phyloP scores from a whole-genome alignment of 37 sponge, comb jelly and placozoan species.

The Eunapius fragilis region DNA sequence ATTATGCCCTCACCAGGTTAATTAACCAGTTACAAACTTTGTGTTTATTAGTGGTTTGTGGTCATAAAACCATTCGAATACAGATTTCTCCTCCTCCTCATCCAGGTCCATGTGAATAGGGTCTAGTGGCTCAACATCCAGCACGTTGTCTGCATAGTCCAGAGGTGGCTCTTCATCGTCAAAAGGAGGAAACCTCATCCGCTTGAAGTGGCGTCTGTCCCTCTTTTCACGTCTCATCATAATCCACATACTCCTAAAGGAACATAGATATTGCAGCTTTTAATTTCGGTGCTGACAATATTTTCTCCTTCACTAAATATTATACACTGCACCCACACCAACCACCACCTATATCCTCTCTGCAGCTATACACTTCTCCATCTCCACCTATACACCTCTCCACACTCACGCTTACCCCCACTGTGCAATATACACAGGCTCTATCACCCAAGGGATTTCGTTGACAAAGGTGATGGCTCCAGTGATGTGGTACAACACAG shows the following conservation, averaged over 20 bases:
- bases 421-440: conserved; percentile 98
- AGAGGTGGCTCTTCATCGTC: conserved; percentile 99
- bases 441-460: conserved; percentile 98
- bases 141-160: conserved; percentile 97
- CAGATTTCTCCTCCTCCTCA: conserved; percentile 90
- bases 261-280: neutral
- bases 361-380: neutral
- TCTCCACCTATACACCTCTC: neutral
- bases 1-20: neutral
- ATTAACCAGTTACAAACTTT: conserved; percentile 58
- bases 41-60: conserved; percentile 89
- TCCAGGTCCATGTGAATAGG: conserved; percentile 99
- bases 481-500: conserved; percentile 97
- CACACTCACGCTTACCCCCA: conserved; percentile 89
- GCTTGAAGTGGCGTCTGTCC: conserved; percentile 98
- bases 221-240: conserved; percentile 99
- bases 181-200: conserved; percentile 99
- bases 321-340: too few relatives aligned
- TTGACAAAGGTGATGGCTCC: conserved; percentile 99
- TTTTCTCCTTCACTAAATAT: neutral
- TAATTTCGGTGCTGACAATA: neutral
- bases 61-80: conserved; percentile 97
- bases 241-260: conserved; percentile 99
- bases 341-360: neutral
- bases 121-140: conserved; percentile 99